phyloP scores from a whole-genome alignment of 2,888 invertebrate species.

The Patella pellucida region DNA sequence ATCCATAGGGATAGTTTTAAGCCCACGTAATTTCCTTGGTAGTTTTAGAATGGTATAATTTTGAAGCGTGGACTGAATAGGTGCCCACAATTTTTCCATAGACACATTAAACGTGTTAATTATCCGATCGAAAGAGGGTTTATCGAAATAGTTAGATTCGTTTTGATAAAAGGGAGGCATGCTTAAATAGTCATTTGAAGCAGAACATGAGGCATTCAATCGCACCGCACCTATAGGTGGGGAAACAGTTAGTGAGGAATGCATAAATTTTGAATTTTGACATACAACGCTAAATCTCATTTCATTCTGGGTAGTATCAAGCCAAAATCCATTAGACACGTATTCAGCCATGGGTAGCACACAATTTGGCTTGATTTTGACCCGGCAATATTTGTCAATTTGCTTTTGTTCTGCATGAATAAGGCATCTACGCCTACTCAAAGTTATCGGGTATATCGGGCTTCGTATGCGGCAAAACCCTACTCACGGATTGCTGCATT shows the following conservation, averaged over 20 bases:
- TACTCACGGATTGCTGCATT: neutral
- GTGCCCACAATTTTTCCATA: neutral
- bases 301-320: neutral
- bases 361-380: neutral
- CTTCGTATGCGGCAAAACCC: constrained; percentile 2
- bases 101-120: neutral
- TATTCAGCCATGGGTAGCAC: neutral
- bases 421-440: neutral
- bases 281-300: neutral
- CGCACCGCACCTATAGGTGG: neutral
- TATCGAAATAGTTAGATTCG: neutral
- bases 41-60: neutral
- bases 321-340: neutral
- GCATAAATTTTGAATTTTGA: neutral
- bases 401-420: neutral
- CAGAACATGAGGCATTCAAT: neutral
- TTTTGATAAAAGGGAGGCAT: neutral
- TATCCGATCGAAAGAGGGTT: neutral
- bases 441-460: neutral
- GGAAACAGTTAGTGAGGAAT: neutral
- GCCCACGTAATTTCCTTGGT: neutral
- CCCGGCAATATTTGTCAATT: neutral
- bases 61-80: neutral
- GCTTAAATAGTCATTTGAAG: neutral
- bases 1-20: neutral